Percentiles rank a stretch among this genome's conserved stretches.
phyloP scores from a whole-genome alignment of 2,888 invertebrate genomes.

The Sympetrum striolatum region DNA sequence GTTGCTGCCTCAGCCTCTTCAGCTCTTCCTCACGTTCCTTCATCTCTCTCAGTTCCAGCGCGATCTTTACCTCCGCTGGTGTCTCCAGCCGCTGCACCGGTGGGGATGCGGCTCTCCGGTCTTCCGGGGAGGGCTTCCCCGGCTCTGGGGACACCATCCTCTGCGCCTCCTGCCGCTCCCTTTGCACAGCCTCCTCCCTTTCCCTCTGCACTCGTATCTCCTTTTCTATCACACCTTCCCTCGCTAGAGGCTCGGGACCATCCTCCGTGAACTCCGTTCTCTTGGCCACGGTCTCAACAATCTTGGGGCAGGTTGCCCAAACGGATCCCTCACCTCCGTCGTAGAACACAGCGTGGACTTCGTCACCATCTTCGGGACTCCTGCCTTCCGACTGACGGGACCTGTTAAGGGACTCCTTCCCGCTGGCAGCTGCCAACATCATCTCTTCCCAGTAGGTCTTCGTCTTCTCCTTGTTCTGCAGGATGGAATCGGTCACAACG shows the following conservation, averaged over 20 bases:
- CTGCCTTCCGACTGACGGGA: background rate
- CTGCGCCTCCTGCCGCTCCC: slow-evolving; percentile 46
- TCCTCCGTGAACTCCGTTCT: background rate
- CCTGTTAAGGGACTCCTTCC: background rate
- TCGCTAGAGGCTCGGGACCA: background rate
- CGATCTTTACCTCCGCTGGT: slow-evolving; percentile 57
- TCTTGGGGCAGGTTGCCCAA: slow-evolving; percentile 46
- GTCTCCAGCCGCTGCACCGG: slow-evolving; percentile 18
- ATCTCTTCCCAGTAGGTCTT: slow-evolving; percentile 55
- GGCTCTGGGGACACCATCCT: background rate
- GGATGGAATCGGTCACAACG: slow-evolving; percentile 54
- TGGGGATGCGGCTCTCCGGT: background rate
- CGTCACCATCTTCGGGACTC: too few relatives aligned
- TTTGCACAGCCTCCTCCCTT: slow-evolving; percentile 57
- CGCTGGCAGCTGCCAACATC: slow-evolving; percentile 53
- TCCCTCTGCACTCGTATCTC: slow-evolving; percentile 61
- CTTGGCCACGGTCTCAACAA: slow-evolving; percentile 48
- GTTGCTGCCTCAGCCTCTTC: slow-evolving; percentile 53
- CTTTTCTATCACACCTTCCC: slow-evolving; percentile 60
- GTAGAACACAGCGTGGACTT: background rate
- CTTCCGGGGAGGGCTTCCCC: background rate
- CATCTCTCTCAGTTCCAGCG: slow-evolving; percentile 60
- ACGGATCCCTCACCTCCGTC: background rate
- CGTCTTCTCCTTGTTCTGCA: slow-evolving; percentile 54
- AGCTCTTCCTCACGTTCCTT: slow-evolving; percentile 62